Conservation (phyloP, 2,113 vertebrate genomes). For the Crotalus horridus region DNA sequence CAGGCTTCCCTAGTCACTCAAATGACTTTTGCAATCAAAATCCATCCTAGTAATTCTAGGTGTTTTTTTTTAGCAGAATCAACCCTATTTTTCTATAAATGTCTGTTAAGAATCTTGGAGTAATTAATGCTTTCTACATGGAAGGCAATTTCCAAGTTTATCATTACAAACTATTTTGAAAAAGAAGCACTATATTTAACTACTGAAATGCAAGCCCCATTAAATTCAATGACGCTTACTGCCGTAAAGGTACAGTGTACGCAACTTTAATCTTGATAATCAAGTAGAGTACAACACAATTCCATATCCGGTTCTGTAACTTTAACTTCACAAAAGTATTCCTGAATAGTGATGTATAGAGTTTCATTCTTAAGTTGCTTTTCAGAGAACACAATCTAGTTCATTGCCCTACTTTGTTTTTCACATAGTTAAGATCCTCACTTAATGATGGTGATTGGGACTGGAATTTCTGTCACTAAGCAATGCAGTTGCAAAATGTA, state of each 20-base stretch:
- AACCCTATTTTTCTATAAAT: not conserved
- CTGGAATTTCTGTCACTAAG: not conserved
- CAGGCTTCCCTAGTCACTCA: not conserved
- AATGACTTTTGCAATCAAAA: not conserved
- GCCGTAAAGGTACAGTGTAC: not conserved
- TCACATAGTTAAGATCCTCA: not conserved
- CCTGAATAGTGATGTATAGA: not conserved
- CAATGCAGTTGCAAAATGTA: not conserved
- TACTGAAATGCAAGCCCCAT: not conserved
- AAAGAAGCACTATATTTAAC: not conserved
- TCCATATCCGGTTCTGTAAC: not conserved
- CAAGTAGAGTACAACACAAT: not conserved
- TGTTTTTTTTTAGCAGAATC: not conserved
- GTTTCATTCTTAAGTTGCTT: not conserved
- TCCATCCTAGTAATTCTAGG: not conserved
- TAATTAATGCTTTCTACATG: not conserved
- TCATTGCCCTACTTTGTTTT: not conserved
- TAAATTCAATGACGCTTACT: not conserved
- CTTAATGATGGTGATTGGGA: not conserved
- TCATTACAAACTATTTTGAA: not conserved
- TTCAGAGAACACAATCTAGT: not conserved
- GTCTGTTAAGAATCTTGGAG: not conserved
- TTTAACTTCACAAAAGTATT: not conserved
- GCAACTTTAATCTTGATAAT: not conserved
- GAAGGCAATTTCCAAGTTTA: not conserved